Conservation (phyloP, 2,113 vertebrate genomes). For the Pycnonotus jocosus region DNA sequence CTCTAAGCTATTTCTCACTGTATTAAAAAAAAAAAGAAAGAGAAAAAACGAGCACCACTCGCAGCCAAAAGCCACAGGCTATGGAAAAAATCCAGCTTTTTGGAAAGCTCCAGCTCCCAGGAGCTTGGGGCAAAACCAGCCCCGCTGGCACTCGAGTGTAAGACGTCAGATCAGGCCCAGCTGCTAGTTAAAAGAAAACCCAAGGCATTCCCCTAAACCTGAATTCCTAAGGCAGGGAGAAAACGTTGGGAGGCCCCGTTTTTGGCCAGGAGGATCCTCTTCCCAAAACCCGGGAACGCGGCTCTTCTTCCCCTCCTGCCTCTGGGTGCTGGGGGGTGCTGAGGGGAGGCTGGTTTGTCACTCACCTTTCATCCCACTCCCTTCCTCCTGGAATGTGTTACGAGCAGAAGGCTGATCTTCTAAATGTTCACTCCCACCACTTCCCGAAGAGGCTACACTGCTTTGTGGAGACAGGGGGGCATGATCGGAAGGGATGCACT, state of each 20-base stretch:
- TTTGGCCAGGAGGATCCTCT: rapidly evolving
- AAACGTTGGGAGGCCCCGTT: not conserved
- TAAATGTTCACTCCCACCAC: conserved; percentile 97
- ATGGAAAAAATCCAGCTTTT: not conserved
- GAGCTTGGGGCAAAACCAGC: not conserved
- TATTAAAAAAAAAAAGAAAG: not conserved
- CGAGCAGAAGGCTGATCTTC: conserved; percentile 89
- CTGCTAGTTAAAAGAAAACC: not conserved
- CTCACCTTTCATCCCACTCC: conserved; percentile 99
- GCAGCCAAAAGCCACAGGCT: not conserved
- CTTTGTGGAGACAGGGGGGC: conserved; percentile 98
- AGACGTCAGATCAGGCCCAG: not conserved
- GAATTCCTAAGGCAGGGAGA: not conserved
- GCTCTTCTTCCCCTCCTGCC: not conserved
- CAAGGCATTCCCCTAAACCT: not conserved
- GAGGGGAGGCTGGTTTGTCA: conserved; percentile 29
- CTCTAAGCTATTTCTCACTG: not conserved
- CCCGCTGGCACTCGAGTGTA: not conserved
- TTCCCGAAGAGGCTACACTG: conserved; percentile 98
- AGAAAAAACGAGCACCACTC: not conserved
- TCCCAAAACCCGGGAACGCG: not conserved
- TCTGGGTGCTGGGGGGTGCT: not conserved
- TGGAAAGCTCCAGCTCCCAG: not conserved
- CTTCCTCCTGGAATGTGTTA: conserved; percentile 96
- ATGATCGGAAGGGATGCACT: conserved; percentile 88